Evolutionary conservation across 2,888 invertebrate species (phyloP), one percentile per base, ranked within the genome.

Genomic region (Tortricodes alternella): DNA sequence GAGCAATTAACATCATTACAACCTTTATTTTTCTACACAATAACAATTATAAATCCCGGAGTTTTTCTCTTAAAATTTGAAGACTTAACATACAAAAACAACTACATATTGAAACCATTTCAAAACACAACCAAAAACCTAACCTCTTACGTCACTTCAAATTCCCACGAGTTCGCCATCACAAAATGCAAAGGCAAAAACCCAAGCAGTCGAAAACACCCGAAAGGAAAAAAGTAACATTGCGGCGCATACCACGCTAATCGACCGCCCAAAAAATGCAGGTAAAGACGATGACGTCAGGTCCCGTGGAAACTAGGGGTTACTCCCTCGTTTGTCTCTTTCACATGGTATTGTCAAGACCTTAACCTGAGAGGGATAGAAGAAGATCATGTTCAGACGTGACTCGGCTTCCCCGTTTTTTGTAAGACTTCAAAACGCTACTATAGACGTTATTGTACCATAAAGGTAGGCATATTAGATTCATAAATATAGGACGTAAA

Each of bases 221-320:
- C 51, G 49, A 63, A 62, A 59, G 58, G 52, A 63, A 63, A 66
- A 70, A 60, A 61, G 19, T 34, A 53, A 60, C 53, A 53, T 60
- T 68, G 59, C 64, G 58, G 62, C 69, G 75, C 77, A 75, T 78
- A 67, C 78, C 78, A 52, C 59, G 59, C 67, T 76, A 74, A 74
- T 73, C 75, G 70, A 51, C 58, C 66, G 60, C 67, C 71, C 68
- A 62, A 73, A 69, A 72, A 71, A 64, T 63, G 46, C 74, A 73
- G 44, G 44, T 44, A 44, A 18, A 24, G 7, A 19, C 19, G n/a
- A 8, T 44, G 44, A 44, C 44, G 44, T 44, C 44, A 44, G 27
- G 5, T 9, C 7, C 29, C 29, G 9, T 11, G 27, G 27, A 27
- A 27, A 8, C 27, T n/a, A n/a, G n/a, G 29, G 29, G 29, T 29